Conservation (phyloP, 2,888 invertebrate genomes). For the Caenorhabditis panamensis region DNA sequence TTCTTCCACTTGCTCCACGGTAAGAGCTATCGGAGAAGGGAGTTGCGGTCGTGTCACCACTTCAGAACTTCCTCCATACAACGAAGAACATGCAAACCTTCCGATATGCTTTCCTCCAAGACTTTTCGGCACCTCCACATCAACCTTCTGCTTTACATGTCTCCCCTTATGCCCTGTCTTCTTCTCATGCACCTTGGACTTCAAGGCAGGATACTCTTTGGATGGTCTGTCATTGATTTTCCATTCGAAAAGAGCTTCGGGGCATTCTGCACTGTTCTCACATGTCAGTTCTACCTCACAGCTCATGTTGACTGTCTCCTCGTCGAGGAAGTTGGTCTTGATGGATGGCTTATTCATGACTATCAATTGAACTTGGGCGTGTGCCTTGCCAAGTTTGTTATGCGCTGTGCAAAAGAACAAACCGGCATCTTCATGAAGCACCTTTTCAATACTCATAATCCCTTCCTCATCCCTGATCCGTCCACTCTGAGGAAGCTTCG, state of each 20-base stretch:
- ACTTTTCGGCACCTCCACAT: conserved; percentile 54
- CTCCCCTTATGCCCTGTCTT: conserved; percentile 49
- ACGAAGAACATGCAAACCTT: conserved; percentile 74
- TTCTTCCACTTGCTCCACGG: conserved; percentile 56
- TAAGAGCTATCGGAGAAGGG: conserved; percentile 61
- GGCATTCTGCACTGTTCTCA: conserved; percentile 67
- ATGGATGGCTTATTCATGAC: conserved; percentile 68
- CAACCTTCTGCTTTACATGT: conserved; percentile 57
- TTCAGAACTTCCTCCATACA: conserved; percentile 70
- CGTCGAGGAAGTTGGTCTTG: conserved; percentile 43
- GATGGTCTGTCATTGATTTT: conserved; percentile 73
- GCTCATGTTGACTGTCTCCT: conserved; percentile 57
- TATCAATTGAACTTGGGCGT: conserved; percentile 74
- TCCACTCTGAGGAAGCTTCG: conserved; percentile 57
- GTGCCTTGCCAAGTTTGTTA: conserved; percentile 75
- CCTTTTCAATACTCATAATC: conserved; percentile 65
- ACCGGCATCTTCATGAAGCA: conserved; percentile 72
- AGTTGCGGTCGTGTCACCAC: conserved; percentile 45
- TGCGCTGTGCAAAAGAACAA: conserved; percentile 77
- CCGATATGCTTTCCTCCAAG: conserved; percentile 62
- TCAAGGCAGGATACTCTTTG: conserved; percentile 41
- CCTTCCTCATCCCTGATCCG: conserved; percentile 67
- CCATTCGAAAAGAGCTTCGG: conserved; percentile 77
- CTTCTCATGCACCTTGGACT: conserved; percentile 54
- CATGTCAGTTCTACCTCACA: conserved; percentile 58